Evolutionary conservation across 2,797 vertebrate genomes (phyloP).

Genomic region (Petrocephalus schoutedeni): DNA sequence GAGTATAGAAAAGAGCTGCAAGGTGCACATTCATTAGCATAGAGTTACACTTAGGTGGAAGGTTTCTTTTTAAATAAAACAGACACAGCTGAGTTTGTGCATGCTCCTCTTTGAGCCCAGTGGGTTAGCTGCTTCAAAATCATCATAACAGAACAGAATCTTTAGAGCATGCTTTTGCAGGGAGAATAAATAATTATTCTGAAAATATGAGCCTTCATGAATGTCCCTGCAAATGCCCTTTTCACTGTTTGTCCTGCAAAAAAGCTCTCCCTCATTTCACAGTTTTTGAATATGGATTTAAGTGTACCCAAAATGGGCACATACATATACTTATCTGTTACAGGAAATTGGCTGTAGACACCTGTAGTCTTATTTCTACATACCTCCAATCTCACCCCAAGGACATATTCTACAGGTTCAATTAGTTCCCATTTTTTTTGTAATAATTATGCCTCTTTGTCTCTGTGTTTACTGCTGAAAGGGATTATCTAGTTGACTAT

Average conservation of each 20-base stretch:
- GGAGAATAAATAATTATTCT: not conserved
- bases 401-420: conserved; percentile 27
- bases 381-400: conserved; percentile 26
- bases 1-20: not conserved
- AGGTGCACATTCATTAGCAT: not conserved
- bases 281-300: not conserved
- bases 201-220: not conserved
- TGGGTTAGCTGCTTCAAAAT: not conserved
- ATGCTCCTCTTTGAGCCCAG: not conserved
- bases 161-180: not conserved
- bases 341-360: conserved; percentile 26
- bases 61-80: conserved; percentile 12
- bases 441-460: conserved; percentile 28
- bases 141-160: not conserved
- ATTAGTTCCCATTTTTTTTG: conserved; percentile 31
- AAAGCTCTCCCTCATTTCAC: not conserved
- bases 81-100: not conserved
- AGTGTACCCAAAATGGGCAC: not conserved
- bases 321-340: conserved; percentile 27
- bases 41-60: conserved; percentile 12
- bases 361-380: conserved; percentile 20
- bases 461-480: conserved; percentile 23
- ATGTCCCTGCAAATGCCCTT: not conserved
- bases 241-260: not conserved
- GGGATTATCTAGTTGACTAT: not conserved